Base-by-base conservation (phyloP, 2,797 vertebrate species). In the Tarsius wallacei region DNA sequence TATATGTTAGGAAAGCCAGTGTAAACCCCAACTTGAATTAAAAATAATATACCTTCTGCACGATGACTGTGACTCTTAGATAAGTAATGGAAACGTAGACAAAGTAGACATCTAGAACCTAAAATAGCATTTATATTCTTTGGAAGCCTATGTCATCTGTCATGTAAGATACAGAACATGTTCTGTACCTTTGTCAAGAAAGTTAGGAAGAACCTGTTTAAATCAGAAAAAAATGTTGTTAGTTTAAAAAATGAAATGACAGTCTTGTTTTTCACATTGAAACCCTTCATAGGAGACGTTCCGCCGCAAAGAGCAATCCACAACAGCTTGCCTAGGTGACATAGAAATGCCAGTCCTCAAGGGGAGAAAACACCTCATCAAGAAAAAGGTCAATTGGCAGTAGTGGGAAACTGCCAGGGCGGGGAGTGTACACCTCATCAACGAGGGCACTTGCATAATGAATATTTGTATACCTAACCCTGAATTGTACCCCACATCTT, bases 161-260 rank as follows among this genome's bases (percentile, higher is more conserved):
- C 87, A 33, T 15, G 68, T 90, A 87, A 82, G 53, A 70, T 31
- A 84, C n/a, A 87, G 0, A 1, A 33, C 81, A 86, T 24, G 3
- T 74, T 90, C 78, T 47, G 1, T 76, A 68, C 17, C 42, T 91
- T 8, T 49, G 10, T 55, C 42, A 71, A 49, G 28, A n/a, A 36
- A 88, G 70, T 28, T 71, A 47, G 17, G 77, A 26, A 6, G 55
- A 90, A 36, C 15, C n/a, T 89, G 77, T 93, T 70, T 36, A 78
- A 97, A 93, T 87, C 53, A 92, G n/a, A 28, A 82, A 91, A 42
- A 55, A 61, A 11, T 36, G 42, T 47, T 73, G 31, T 97, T 57
- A 66, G 90, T 74, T 95, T 82, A 49, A 95, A 80, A 59, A 90
- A 68, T 12, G 22, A 88, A 97, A 94, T 93, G 33, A 84, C 36